Percentiles rank a stretch among this genome's conserved stretches.
Conservation (phyloP, 2,888 invertebrate species). For the Oscheius sp. region DNA sequence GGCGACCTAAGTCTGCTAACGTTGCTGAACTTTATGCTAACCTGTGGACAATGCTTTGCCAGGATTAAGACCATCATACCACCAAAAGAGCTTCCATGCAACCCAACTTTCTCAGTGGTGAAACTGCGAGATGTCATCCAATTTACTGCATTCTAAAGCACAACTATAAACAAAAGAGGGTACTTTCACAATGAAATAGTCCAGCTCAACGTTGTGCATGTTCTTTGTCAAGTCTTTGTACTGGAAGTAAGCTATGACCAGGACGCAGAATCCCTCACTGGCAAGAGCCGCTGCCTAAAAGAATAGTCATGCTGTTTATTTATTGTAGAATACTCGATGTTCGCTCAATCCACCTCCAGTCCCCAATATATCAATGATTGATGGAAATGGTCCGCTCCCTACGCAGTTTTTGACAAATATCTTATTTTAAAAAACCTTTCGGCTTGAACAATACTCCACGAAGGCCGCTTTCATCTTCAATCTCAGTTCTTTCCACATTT, state of each 20-base stretch:
- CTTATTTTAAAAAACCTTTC: conserved; percentile 26
- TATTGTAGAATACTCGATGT: conserved; percentile 36
- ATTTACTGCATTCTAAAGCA: conserved; percentile 43
- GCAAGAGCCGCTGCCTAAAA: conserved; percentile 47
- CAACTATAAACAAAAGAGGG: background rate
- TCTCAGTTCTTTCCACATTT: conserved; percentile 32
- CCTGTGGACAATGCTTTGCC: conserved; percentile 19
- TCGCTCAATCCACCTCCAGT: conserved; percentile 54
- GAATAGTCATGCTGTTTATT: no score
- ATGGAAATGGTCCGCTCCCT: conserved; percentile 50
- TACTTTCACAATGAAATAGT: conserved; percentile 45
- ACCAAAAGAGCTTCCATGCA: conserved; percentile 55
- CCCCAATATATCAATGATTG: conserved; percentile 47
- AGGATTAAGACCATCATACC: conserved; percentile 47
- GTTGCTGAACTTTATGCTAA: background rate
- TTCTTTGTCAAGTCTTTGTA: conserved; percentile 48
- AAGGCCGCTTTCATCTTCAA: conserved; percentile 41
- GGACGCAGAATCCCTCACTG: conserved; percentile 51
- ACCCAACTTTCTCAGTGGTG: conserved; percentile 43
- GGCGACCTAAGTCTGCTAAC: background rate
- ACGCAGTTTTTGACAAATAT: background rate
- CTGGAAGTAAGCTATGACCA: conserved; percentile 52
- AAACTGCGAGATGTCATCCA: conserved; percentile 41
- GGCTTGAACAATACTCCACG: conserved; percentile 52
- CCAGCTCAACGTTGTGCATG: conserved; percentile 44